These are phyloP conservation scores for Catharus ustulatus DNA, from an alignment of 2,797 vertebrate species.

Conservation along the genomic window DNA sequence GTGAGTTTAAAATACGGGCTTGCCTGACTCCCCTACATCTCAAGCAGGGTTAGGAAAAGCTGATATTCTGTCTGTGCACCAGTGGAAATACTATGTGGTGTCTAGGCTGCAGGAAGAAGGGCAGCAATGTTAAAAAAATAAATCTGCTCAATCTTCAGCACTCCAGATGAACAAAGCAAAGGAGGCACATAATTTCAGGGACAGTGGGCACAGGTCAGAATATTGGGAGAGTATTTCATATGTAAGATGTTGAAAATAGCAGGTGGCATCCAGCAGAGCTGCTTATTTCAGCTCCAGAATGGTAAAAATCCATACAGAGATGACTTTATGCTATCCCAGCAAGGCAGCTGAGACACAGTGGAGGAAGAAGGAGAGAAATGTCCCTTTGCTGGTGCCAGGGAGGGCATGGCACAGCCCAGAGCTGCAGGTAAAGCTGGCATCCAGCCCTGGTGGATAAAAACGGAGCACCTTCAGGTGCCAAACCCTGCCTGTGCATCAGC, in stretches of 20 bases:
- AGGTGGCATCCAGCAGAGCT: not conserved
- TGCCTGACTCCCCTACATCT: not conserved
- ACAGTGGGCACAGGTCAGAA: not conserved
- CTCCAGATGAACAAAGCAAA: not conserved
- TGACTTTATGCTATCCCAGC: not conserved
- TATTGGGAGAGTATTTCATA: not conserved
- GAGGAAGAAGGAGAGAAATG: not conserved
- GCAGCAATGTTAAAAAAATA: not conserved
- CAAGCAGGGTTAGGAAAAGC: not conserved
- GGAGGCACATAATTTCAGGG: not conserved
- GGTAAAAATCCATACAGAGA: not conserved
- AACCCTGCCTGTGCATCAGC: not conserved
- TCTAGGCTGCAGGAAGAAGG: not conserved
- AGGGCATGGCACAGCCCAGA: not conserved
- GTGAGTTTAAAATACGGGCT: not conserved
- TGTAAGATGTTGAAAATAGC: not conserved
- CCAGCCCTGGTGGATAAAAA: not conserved
- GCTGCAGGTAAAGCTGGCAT: not conserved
- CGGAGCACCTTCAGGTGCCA: not conserved
- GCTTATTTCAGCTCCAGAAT: not conserved
- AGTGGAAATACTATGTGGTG: not conserved
- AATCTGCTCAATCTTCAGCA: not conserved
- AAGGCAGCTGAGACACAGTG: not conserved
- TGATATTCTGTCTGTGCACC: not conserved
- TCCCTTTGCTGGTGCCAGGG: not conserved